Evolutionary conservation across 2,113 vertebrate species (phyloP), one percentile per base, ranked within the genome.

Genomic region (Leptobrachium ailaonicum): DNA sequence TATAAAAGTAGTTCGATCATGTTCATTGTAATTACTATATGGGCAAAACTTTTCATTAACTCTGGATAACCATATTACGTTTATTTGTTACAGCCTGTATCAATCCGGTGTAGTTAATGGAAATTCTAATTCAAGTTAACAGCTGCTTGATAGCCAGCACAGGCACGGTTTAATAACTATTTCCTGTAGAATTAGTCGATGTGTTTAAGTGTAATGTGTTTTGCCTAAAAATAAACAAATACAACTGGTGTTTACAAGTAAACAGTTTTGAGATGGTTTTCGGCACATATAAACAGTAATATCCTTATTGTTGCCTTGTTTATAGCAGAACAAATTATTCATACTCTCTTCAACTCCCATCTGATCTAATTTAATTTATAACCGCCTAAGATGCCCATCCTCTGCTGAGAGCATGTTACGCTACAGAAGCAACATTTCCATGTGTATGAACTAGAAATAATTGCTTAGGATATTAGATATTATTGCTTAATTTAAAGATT

Each of bases 181-280:
- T 50, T 50, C 47, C 47, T 87, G 84, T 85, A 86, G 84, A 87
- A 82, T 83, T 32, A 83, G 82, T 85, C 78, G 84, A 83, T 85
- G 82, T 50, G 47, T 50, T 50, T 9, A 20, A n/a, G 50, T 11
- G 14, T 14, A 32, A 43, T 9, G n/a, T 50, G 41, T 1, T 66
- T 66, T 66, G 2, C 32, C 5, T 50, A 50, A 1, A 32, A 6
- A 41, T 3, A 3, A 40, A 41, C 4, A 66, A 3, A 32, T 66
- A 40, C 8, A 40, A 32, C 8, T 40, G 4, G 41, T 62, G 58
- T 62, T 50, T 12, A 62, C 58, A 14, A 62, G 12, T 32, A 32
- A 14, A 3, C 13, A 4, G 3, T 14, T 62, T 62, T 62, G 6
- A 62, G 6, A 20, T 20, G 3, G n/a, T 20, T 14, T 3, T 12